These are phyloP conservation scores for Ridgeia piscesae DNA, from an alignment of 1,140 invertebrate species.

Conservation along the genomic window DNA sequence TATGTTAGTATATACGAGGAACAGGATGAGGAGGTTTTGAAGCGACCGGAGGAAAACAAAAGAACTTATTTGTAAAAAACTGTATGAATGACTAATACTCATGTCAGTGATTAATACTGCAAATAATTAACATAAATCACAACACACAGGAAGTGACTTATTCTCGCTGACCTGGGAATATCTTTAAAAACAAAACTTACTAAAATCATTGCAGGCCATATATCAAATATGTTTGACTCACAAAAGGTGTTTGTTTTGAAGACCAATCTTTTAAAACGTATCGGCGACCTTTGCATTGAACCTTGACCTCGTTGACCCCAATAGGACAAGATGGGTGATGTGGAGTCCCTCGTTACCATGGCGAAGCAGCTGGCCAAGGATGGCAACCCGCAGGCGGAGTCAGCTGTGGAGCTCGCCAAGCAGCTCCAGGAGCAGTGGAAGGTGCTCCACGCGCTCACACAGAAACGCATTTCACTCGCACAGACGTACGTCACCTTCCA, in stretches of 20 bases:
- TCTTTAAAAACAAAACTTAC: too few relatives aligned
- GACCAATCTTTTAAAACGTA: slow-evolving; percentile 32
- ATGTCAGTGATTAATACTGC: too few relatives aligned
- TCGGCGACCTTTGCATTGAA: not conserved
- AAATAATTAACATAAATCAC: too few relatives aligned
- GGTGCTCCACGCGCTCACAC: slow-evolving; percentile 66
- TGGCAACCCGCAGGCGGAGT: slow-evolving; percentile 66
- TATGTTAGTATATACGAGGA: too few relatives aligned
- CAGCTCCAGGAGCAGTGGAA: slow-evolving; percentile 68
- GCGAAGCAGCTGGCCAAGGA: slow-evolving; percentile 69
- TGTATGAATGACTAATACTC: too few relatives aligned
- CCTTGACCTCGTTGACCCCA: slow-evolving; percentile 28
- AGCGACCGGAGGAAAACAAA: too few relatives aligned
- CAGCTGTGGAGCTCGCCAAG: slow-evolving; percentile 64
- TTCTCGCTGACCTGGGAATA: too few relatives aligned
- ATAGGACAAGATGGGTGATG: slow-evolving; percentile 70
- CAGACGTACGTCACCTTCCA: slow-evolving; percentile 75
- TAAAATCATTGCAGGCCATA: too few relatives aligned
- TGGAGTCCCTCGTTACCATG: slow-evolving; percentile 66
- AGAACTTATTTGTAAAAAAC: too few relatives aligned
- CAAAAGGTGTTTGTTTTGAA: too few relatives aligned
- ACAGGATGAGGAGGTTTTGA: too few relatives aligned
- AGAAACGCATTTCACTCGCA: slow-evolving; percentile 65
- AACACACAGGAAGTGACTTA: too few relatives aligned
- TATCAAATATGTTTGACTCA: not conserved